Conservation (phyloP, 2,797 vertebrate genomes). For the Tenualosa ilisha region DNA sequence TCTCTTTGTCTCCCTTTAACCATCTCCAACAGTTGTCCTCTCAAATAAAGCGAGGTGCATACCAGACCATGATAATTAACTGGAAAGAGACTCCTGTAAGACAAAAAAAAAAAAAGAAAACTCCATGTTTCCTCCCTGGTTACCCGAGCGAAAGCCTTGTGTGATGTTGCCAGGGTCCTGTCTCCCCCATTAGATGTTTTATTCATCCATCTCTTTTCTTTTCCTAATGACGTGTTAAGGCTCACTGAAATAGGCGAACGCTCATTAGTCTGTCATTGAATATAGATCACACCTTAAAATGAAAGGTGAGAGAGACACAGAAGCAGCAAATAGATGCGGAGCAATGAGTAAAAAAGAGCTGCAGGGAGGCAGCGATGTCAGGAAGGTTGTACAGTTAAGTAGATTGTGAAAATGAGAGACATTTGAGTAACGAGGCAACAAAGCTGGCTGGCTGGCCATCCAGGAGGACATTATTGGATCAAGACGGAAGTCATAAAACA, state of each 20-base stretch:
- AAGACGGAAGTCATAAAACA: slow-evolving; percentile 59
- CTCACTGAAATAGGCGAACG: slow-evolving; percentile 82
- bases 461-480: slow-evolving; percentile 55
- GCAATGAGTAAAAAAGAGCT: slow-evolving; percentile 30
- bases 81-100: slow-evolving; percentile 62
- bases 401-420: slow-evolving; percentile 38
- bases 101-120: slow-evolving; percentile 57
- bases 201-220: slow-evolving; percentile 78
- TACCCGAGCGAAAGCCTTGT: slow-evolving; percentile 49
- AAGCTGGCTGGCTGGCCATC: slow-evolving; percentile 36
- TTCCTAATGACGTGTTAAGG: slow-evolving; percentile 82
- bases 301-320: slow-evolving; percentile 39
- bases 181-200: slow-evolving; percentile 83
- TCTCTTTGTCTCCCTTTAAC: neutral
- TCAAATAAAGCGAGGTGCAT: slow-evolving; percentile 51
- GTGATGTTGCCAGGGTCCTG: slow-evolving; percentile 57
- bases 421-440: slow-evolving; percentile 13
- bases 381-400: neutral
- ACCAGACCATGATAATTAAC: slow-evolving; percentile 64
- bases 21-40: slow-evolving; percentile 43
- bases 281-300: slow-evolving; percentile 82
- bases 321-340: slow-evolving; percentile 31
- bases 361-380: slow-evolving; percentile 35
- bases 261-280: slow-evolving; percentile 89
- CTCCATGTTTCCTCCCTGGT: slow-evolving; percentile 54